Conservation (phyloP, 2,888 invertebrate species). For the Amphipyra tragopoginis region DNA sequence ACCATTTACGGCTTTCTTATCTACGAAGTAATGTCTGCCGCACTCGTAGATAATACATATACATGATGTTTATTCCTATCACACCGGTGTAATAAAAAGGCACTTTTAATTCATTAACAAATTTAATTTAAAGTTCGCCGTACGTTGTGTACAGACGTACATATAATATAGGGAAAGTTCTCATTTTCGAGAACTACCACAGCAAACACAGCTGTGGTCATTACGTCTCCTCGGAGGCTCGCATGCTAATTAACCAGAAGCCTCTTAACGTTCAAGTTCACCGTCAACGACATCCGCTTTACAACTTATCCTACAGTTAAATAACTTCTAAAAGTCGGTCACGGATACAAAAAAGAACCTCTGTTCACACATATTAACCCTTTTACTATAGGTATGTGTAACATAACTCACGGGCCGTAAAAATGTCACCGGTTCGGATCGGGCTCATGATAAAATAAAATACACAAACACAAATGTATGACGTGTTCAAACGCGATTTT, state of each 20-base stretch:
- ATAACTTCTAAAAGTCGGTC: slow-evolving; percentile 54
- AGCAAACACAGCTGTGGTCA: slow-evolving; percentile 45
- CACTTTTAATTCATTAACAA: slow-evolving; percentile 3
- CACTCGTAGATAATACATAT: slow-evolving; percentile 3
- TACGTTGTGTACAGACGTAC: slow-evolving; percentile 1
- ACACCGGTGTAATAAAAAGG: not conserved
- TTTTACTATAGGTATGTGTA: slow-evolving; percentile 55
- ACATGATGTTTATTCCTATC: slow-evolving; percentile 15
- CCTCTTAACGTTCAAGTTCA: slow-evolving; percentile 68
- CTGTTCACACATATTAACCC: slow-evolving; percentile 63
- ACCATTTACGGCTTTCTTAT: slow-evolving; percentile 49
- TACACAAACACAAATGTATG: slow-evolving; percentile 67
- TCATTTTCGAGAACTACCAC: slow-evolving; percentile 44
- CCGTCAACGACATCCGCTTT: slow-evolving; percentile 58
- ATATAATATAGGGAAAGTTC: slow-evolving; percentile 16
- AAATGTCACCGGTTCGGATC: slow-evolving; percentile 62
- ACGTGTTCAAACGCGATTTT: slow-evolving; percentile 72
- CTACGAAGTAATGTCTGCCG: slow-evolving; percentile 25
- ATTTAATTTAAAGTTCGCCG: slow-evolving; percentile 13
- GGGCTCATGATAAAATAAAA: slow-evolving; percentile 69
- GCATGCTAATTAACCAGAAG: slow-evolving; percentile 64
- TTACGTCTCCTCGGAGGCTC: slow-evolving; percentile 50
- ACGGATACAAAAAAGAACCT: slow-evolving; percentile 48
- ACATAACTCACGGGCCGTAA: slow-evolving; percentile 62
- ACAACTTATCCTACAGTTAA: slow-evolving; percentile 60